Evolutionary conservation across 2,797 vertebrate genomes (phyloP), one percentile per base, ranked within the genome.

Genomic region (Moxostoma hubbsi): DNA sequence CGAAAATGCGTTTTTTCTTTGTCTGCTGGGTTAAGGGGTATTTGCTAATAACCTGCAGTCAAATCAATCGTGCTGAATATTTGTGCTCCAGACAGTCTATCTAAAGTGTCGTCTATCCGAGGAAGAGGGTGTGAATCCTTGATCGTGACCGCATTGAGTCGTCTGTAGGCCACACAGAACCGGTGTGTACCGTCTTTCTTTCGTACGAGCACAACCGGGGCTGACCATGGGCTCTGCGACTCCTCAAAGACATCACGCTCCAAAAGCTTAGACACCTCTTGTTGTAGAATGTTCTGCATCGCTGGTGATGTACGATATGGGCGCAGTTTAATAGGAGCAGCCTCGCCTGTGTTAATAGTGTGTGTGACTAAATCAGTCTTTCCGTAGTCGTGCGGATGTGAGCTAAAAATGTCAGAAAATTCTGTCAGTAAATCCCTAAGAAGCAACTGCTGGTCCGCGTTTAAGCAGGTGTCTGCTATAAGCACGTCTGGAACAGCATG

Each of bases 341-440:
- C 62, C 0, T 65, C 15, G 1, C 58, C 58, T 0, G 47, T 79
- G 3, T 58, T 13, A 11, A 73, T 79, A 4, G 7, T 57, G 1
- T 73, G 62, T 24, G 43, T 4, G 2, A 61, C 7, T 4, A 73
- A 6, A 1, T 65, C 2, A 24, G 69, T 73, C 6, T 36, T 7
- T 0, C 66, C 18, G 11, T 77, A 68, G 9, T 69, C 67, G 54
- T 79, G n/a, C 2, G 51, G 13, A 13, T 71, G 75, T 5, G 66
- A 78, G 47, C 58, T 73, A 13, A 78, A 71, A 63, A 71, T 16
- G 18, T 15, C n/a, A n/a, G n/a, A n/a, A n/a, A n/a, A n/a, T n/a
- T n/a, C n/a, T n/a, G n/a, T n/a, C n/a, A n/a, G n/a, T n/a, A n/a
- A n/a, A n/a, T n/a, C n/a, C n/a, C n/a, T n/a, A n/a, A n/a, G n/a